Evolutionary conservation across 2,113 vertebrate species (phyloP).

Genomic region (Donacobius atricapilla): DNA sequence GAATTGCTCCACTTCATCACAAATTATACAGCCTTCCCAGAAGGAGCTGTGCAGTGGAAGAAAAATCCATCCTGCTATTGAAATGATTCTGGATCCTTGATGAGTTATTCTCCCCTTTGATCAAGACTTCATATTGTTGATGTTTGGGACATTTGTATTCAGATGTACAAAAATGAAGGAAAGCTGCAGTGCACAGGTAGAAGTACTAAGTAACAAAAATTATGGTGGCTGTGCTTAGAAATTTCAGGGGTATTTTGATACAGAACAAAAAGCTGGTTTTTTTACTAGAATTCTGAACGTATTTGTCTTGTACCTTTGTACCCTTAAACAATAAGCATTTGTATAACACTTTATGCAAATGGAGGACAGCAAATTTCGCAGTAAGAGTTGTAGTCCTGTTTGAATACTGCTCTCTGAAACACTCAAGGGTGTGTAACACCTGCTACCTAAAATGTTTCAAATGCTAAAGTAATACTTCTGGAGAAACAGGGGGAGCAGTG

Average conservation of each 20-base stretch:
- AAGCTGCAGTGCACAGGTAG: background rate
- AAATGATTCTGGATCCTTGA: background rate
- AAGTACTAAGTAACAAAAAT: background rate
- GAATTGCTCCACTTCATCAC: background rate
- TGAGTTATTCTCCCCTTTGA: background rate
- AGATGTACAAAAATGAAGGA: background rate
- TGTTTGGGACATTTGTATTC: background rate
- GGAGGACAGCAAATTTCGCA: background rate
- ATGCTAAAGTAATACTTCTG: background rate
- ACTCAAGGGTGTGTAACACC: background rate
- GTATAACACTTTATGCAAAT: background rate
- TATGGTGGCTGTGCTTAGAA: fast-evolving
- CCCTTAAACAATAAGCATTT: background rate
- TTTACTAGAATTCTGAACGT: background rate
- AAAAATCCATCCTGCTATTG: background rate
- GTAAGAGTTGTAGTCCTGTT: background rate
- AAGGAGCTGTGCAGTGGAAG: background rate
- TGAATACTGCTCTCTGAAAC: background rate
- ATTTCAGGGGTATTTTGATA: background rate
- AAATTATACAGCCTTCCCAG: background rate
- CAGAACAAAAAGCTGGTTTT: background rate
- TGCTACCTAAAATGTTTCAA: background rate
- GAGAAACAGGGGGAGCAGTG: background rate
- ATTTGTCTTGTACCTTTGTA: background rate
- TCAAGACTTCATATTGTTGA: background rate